Evolutionary conservation across 1,140 invertebrate genomes (phyloP).

Genomic region (Drosophila melanogaster): DNA sequence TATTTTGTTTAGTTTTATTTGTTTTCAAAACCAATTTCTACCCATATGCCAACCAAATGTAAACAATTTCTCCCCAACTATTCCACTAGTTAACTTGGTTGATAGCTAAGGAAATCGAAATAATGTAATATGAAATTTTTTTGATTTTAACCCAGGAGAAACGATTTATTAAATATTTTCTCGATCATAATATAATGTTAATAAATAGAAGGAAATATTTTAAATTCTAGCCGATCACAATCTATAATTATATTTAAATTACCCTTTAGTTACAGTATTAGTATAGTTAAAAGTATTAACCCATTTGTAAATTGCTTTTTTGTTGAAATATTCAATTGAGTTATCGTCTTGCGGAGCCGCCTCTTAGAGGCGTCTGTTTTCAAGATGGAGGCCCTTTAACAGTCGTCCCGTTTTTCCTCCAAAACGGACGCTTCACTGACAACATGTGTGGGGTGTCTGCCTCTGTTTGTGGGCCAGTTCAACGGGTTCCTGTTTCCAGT

Average conservation of each 20-base stretch:
- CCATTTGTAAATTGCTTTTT: no score
- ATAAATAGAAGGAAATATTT: no score
- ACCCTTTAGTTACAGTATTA: background rate
- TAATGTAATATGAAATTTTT: no score
- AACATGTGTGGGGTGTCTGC: slow-evolving; percentile 65
- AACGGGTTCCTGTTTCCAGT: slow-evolving; percentile 35
- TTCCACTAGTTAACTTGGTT: no score
- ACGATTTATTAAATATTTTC: no score
- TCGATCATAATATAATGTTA: no score
- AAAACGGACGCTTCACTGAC: slow-evolving; percentile 55
- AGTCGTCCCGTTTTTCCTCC: slow-evolving; percentile 25
- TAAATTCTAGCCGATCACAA: background rate
- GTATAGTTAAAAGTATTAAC: background rate
- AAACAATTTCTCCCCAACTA: no score
- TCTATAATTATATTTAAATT: background rate
- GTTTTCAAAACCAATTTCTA: background rate
- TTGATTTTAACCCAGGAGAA: no score
- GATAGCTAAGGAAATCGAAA: no score
- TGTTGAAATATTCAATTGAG: no score
- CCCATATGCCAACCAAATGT: no score
- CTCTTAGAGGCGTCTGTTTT: slow-evolving; percentile 50
- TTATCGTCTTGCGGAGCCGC: background rate
- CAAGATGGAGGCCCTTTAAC: slow-evolving; percentile 61
- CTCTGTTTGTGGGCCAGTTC: slow-evolving; percentile 26
- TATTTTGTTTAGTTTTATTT: slow-evolving; percentile 11